Conservation (phyloP, 2,113 vertebrate genomes). For the Sorex araneus region DNA sequence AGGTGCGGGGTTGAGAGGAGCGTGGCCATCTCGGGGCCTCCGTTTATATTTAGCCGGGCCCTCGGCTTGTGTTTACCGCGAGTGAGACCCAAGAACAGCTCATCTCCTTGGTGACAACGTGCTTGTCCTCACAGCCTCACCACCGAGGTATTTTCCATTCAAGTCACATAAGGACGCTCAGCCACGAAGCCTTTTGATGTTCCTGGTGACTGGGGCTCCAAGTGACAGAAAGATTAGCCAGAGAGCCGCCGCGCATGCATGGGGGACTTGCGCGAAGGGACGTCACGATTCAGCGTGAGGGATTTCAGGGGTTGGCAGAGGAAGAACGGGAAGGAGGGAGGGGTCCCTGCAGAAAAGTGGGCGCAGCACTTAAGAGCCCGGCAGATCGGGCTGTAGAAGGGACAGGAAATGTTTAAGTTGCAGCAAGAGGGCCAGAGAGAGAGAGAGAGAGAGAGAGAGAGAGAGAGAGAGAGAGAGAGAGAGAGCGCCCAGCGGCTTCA, state of each 20-base stretch:
- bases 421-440: neutral
- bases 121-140: conserved; percentile 32
- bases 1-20: neutral
- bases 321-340: neutral
- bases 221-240: neutral
- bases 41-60: conserved; percentile 28
- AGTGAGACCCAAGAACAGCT: neutral
- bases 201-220: neutral
- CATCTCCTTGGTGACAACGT: neutral
- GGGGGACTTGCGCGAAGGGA: conserved; percentile 35
- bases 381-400: neutral
- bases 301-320: conserved; percentile 30
- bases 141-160: neutral
- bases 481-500: too few species aligned
- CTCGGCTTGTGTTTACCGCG: conserved; percentile 37
- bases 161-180: neutral
- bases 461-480: too few species aligned
- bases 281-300: conserved; percentile 44
- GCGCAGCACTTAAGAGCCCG: conserved; percentile 15
- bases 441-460: too few species aligned
- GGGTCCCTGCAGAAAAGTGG: neutral
- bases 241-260: neutral
- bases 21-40: neutral
- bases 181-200: neutral
- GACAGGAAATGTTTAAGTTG: neutral